phyloP scores from a whole-genome alignment of 35 echinoderm and acorn worm genomes.

The Apostichopus californicus region DNA sequence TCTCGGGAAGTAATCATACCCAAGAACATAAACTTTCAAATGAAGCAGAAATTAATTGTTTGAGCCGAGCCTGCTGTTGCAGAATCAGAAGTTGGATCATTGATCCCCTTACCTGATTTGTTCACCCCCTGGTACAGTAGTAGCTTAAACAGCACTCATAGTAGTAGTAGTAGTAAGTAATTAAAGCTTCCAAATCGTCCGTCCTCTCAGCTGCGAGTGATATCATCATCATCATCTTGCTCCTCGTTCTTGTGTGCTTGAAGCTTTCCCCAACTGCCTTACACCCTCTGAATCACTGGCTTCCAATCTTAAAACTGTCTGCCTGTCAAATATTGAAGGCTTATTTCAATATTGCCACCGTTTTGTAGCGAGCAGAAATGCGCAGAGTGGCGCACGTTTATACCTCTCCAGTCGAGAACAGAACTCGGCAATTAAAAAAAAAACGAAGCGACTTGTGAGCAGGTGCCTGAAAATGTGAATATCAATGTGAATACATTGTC shows the following conservation, averaged over 20 bases:
- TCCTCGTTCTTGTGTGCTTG: background rate
- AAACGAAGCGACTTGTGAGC: constrained; percentile 12
- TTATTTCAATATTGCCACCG: constrained; percentile 43
- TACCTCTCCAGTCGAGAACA: constrained; percentile 42
- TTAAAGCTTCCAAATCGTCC: no score
- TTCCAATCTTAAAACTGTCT: constrained; percentile 11
- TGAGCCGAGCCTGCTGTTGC: no score
- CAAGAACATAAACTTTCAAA: no score
- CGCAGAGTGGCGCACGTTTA: constrained; percentile 17
- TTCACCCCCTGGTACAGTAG: no score
- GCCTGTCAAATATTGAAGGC: constrained; percentile 41
- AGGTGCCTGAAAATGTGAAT: background rate
- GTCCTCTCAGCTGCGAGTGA: background rate
- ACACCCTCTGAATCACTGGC: constrained; percentile 9
- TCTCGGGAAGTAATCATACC: no score
- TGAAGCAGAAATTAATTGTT: no score
- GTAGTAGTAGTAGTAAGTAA: no score
- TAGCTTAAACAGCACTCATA: no score
- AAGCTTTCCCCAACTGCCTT: background rate
- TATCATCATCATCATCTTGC: background rate
- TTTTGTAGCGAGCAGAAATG: constrained; percentile 17
- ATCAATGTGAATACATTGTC: constrained; percentile 38
- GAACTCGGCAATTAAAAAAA: constrained; percentile 41
- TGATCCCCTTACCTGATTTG: no score
- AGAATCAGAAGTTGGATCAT: no score